Conservation (phyloP, 1,140 invertebrate species). For the Leptopilina clavipes region DNA sequence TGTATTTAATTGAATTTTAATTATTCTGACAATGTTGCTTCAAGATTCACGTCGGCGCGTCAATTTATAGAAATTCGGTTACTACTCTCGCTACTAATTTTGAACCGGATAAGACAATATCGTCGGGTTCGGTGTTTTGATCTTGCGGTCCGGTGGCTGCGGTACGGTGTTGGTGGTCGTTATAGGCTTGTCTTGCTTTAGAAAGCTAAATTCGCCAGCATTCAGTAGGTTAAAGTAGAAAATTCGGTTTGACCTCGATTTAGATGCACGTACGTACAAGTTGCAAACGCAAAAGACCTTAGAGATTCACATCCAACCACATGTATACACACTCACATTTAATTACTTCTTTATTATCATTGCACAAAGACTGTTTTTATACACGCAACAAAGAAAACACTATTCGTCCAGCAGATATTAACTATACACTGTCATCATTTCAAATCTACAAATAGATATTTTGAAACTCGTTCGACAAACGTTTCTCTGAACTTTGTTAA, state of each 20-base stretch:
- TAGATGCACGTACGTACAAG: conserved; percentile 61
- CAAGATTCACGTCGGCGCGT: not conserved
- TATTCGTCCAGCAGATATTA: not conserved
- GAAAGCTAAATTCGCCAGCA: conserved; percentile 74
- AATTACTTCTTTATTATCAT: conserved; percentile 5
- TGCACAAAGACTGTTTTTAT: not conserved
- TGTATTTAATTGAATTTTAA: too few species aligned
- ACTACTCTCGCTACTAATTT: conserved; percentile 39
- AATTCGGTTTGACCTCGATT: conserved; percentile 75
- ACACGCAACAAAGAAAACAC: conserved; percentile 19
- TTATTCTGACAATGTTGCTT: conserved; percentile 33
- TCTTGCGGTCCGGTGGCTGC: conserved; percentile 32
- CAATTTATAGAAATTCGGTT: conserved; percentile 40
- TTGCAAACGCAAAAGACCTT: conserved; percentile 64
- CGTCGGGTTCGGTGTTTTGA: conserved; percentile 45
- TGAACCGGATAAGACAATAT: conserved; percentile 34
- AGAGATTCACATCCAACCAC: conserved; percentile 43
- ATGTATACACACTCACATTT: not conserved
- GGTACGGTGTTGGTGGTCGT: conserved; percentile 16
- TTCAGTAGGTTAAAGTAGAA: conserved; percentile 76
- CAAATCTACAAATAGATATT: not conserved
- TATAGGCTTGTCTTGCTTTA: conserved; percentile 65
- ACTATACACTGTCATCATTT: not conserved
- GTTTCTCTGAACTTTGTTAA: not conserved
- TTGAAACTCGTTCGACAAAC: conserved; percentile 40